Evolutionary conservation across 2,113 vertebrate genomes (phyloP).

Genomic region (Psilopsiagon aymara): DNA sequence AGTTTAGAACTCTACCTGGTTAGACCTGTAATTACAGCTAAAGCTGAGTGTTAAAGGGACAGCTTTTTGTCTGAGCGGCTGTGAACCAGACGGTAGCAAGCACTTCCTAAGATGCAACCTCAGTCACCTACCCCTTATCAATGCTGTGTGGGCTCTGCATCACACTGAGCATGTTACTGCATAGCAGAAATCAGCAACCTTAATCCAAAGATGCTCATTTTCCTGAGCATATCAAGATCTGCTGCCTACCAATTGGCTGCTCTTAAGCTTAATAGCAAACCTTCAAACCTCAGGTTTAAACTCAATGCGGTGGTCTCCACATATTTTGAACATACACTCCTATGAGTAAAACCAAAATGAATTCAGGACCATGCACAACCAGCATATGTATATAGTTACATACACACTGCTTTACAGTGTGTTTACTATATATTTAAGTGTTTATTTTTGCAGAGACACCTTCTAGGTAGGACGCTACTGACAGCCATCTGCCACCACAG

Average conservation of each 20-base stretch:
- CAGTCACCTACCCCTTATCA: background rate
- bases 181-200: background rate
- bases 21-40: background rate
- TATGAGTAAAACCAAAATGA: background rate
- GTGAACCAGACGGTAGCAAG: background rate
- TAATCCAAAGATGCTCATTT: background rate
- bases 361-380: background rate
- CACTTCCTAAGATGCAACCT: background rate
- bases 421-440: background rate
- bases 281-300: background rate
- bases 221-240: background rate
- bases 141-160: rapidly evolving
- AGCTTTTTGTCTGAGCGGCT: background rate
- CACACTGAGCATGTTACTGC: background rate
- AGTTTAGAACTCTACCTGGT: background rate
- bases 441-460: background rate
- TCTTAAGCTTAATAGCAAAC: background rate
- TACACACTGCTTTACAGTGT: background rate
- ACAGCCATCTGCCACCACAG: background rate
- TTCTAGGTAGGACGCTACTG: background rate
- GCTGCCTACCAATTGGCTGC: background rate
- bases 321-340: background rate
- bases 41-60: background rate
- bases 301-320: background rate
- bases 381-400: background rate